Evolutionary conservation across 2,797 vertebrate genomes (phyloP).

Genomic region (Novumbra hubbsi): DNA sequence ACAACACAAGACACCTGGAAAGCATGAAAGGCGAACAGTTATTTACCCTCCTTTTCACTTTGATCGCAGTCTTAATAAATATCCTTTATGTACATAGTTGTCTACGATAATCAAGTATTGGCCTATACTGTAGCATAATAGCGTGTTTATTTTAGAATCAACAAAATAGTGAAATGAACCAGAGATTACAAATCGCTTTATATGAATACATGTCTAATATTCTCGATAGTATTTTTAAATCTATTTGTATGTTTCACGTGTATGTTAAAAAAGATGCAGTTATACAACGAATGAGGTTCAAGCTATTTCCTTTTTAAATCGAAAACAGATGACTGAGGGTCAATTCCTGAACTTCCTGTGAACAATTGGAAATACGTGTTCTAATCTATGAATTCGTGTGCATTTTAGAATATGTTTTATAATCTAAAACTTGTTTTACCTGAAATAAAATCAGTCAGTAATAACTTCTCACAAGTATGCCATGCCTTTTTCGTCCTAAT

Average conservation of each 20-base stretch:
- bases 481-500: neutral
- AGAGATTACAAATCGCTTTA: neutral
- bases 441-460: neutral
- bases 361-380: neutral
- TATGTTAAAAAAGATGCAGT: neutral
- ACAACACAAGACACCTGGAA: slow-evolving; percentile 11
- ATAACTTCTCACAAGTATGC: neutral
- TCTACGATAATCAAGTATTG: neutral
- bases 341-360: neutral
- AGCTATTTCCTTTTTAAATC: neutral
- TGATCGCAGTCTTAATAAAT: neutral
- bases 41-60: neutral
- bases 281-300: neutral
- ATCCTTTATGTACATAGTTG: neutral
- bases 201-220: neutral
- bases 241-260: neutral
- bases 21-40: neutral
- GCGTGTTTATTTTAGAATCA: neutral
- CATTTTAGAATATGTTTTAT: too few species aligned
- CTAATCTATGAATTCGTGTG: too few species aligned
- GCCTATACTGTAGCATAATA: neutral
- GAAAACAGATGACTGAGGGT: neutral
- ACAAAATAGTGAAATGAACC: neutral
- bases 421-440: too few species aligned
- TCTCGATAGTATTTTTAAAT: neutral